phyloP scores from a whole-genome alignment of 2,113 vertebrate species.

The Podilymbus podiceps region DNA sequence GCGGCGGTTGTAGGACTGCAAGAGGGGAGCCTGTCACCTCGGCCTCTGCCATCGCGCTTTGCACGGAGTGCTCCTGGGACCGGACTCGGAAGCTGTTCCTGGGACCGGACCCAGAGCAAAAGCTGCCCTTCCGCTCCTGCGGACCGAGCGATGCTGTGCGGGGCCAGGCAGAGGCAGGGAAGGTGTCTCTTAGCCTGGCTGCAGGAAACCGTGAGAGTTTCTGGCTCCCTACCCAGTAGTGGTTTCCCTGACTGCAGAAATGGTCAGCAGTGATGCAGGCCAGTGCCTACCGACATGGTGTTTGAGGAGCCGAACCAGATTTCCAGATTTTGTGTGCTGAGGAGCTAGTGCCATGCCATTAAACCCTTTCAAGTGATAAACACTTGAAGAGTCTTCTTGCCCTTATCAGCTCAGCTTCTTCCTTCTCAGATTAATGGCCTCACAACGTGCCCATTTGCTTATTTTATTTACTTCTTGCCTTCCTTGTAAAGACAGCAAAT shows the following conservation, averaged over 20 bases:
- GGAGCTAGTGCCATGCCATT: neutral
- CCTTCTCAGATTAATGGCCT: neutral
- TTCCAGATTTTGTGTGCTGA: neutral
- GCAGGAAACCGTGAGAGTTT: neutral
- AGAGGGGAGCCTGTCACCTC: neutral
- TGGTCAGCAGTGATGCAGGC: neutral
- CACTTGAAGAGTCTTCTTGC: neutral
- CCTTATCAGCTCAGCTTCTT: neutral
- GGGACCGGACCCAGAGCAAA: neutral
- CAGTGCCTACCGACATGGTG: neutral
- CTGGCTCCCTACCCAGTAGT: neutral
- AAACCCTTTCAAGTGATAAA: neutral
- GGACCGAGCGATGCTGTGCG: accelerated
- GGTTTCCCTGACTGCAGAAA: neutral
- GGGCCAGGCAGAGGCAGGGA: neutral
- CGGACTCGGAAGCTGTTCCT: neutral
- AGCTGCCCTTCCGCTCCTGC: neutral
- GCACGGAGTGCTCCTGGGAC: neutral
- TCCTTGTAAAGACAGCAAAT: neutral
- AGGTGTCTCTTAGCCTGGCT: neutral
- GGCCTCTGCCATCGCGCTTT: neutral
- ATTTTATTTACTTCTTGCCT: neutral
- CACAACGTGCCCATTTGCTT: neutral
- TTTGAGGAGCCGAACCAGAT: neutral
- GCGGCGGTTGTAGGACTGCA: neutral